Evolutionary conservation across 2,888 invertebrate species (phyloP).

Genomic region (Luperina nickerlii): DNA sequence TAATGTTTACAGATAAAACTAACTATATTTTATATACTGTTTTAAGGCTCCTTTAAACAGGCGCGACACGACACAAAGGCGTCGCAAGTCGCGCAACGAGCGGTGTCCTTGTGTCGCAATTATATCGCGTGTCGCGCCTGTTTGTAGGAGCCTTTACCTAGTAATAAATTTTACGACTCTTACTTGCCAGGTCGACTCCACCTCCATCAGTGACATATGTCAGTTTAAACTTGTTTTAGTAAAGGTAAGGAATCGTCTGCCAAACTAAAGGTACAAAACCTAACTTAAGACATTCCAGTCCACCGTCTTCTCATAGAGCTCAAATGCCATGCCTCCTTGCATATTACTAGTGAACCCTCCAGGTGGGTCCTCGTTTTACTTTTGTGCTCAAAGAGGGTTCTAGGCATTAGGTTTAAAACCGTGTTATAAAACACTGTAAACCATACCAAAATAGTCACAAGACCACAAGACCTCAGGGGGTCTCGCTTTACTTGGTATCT

Average conservation of each 20-base stretch:
- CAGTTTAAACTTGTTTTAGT: not conserved
- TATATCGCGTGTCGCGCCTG: no score
- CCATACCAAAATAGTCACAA: not conserved
- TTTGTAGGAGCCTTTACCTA: not conserved
- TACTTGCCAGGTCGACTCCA: no score
- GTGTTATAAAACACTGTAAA: not conserved
- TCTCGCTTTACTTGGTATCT: not conserved
- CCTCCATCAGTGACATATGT: not conserved
- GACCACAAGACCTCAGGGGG: not conserved
- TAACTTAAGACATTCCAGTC: not conserved
- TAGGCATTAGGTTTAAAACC: not conserved
- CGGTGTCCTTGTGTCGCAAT: no score
- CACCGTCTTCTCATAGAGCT: not conserved
- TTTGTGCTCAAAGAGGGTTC: no score
- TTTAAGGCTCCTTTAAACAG: not conserved
- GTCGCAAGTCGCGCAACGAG: no score
- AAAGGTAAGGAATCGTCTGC: not conserved
- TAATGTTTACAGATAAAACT: conserved; percentile 2
- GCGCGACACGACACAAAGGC: no score
- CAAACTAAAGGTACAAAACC: not conserved
- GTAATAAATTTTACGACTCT: not conserved
- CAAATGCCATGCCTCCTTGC: no score
- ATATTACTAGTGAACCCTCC: not conserved
- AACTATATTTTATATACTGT: not conserved
- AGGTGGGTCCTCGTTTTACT: not conserved